Evolutionary conservation across 2,113 vertebrate species (phyloP).

Genomic region (Gorsachius goisagi): DNA sequence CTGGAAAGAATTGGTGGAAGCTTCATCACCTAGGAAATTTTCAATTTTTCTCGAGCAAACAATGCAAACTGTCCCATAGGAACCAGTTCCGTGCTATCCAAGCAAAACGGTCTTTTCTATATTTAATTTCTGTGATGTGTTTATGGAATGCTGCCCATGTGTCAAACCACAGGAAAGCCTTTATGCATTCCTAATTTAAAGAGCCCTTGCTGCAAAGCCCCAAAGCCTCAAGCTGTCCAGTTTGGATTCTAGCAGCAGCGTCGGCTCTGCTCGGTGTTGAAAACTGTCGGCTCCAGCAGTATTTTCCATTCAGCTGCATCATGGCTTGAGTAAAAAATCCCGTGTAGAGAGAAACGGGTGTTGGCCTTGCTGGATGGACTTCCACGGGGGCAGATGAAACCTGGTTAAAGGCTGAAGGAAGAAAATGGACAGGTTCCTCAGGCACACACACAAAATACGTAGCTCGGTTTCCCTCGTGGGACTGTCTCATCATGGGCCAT

Average conservation of each 20-base stretch:
- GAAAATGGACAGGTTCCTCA: background rate
- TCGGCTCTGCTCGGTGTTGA: background rate
- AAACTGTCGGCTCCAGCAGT: background rate
- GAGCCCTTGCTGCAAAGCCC: background rate
- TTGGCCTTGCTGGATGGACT: background rate
- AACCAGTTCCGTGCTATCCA: background rate
- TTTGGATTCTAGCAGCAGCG: background rate
- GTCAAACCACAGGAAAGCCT: background rate
- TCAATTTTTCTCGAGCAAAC: background rate
- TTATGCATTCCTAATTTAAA: background rate
- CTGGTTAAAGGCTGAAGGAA: background rate
- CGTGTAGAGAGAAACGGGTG: background rate
- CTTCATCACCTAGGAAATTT: background rate
- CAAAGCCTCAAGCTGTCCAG: background rate
- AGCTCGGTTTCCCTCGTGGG: background rate
- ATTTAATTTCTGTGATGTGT: background rate
- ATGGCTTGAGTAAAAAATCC: background rate
- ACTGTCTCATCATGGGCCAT: background rate
- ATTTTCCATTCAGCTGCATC: background rate
- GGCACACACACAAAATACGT: background rate
- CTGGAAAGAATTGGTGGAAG: background rate
- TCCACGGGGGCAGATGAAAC: background rate
- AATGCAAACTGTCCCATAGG: background rate
- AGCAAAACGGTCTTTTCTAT: background rate
- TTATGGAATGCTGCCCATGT: background rate